Base-by-base conservation (phyloP, 2,797 vertebrate genomes). In the Rhinella marina region DNA sequence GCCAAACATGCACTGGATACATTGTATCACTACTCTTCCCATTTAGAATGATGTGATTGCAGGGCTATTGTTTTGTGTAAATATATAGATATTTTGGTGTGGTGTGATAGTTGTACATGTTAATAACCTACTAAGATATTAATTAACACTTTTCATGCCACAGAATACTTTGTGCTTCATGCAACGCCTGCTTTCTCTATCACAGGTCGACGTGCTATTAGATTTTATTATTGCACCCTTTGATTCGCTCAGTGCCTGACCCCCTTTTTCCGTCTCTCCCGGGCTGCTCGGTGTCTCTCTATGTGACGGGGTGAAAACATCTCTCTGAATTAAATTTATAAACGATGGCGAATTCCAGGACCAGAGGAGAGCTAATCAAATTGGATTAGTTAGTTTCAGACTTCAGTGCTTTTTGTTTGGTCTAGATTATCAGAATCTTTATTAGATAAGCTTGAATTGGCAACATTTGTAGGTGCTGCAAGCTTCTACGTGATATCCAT, bases 331-430 rank as follows among this genome's bases (percentile, higher is more conserved):
- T 92, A 92, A 86, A 92, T 91, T 77, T 87, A 89, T 25, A 90
- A 91, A 90, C 68, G 91, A 86, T 89, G 88, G 90, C 90, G 87
- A 88, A 91, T 91, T 92, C 5, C 56, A 9, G 89, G 82, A 83
- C 52, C 90, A 89, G 92, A 86, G 19, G 83, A 76, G 90, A 90
- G 25, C 92, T 91, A 86, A 92, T 92, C 89, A 17, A 90, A 90
- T 90, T 92, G 73, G 89, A 86, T 93, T 90, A 93, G 90, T 90
- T 89, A 90, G 90, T 91, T 91, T 92, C 92, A 92, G 93, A 90
- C 92, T 91, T 90, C 77, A 82, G 90, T 88, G 92, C 87, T 85
- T 91, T 94, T 82, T 88, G 82, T 88, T 93, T 89, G 92, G 90
- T 88, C 90, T 89, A 88, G 87, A 91, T 92, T 91, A 91, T 90